Evolutionary conservation across 2,797 vertebrate genomes (phyloP).

Genomic region (Discoglossus pictus): DNA sequence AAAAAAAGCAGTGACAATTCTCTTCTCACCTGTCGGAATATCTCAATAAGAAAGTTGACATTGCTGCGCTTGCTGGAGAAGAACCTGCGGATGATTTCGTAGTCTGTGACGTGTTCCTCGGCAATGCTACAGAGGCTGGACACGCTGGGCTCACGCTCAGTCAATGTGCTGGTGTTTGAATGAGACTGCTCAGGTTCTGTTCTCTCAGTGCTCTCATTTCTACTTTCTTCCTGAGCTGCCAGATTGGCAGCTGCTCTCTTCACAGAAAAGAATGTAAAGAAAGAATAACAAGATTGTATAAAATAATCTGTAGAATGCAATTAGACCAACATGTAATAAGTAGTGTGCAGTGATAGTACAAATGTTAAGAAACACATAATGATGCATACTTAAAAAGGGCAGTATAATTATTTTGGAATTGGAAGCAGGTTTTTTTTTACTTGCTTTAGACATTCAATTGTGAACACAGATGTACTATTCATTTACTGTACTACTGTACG

Average conservation of each 20-base stretch:
- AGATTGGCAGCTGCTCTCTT: slow-evolving; percentile 94
- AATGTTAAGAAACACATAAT: no score
- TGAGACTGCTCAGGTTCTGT: slow-evolving; percentile 90
- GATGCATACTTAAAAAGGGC: no score
- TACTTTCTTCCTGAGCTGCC: slow-evolving; percentile 83
- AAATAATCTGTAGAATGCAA: no score
- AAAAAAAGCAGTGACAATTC: no score
- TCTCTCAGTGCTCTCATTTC: slow-evolving; percentile 73
- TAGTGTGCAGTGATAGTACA: no score
- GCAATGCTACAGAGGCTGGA: slow-evolving; percentile 98
- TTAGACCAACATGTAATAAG: no score
- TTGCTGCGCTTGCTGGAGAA: slow-evolving; percentile 92
- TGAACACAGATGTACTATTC: no score
- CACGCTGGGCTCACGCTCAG: slow-evolving; percentile 95
- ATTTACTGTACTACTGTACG: no score
- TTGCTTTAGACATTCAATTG: no score
- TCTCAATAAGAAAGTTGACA: slow-evolving; percentile 97
- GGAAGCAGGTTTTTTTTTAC: no score
- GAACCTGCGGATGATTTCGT: slow-evolving; percentile 84
- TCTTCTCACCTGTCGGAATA: slow-evolving; percentile 94
- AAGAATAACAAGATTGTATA: background rate
- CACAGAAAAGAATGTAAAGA: slow-evolving; percentile 34
- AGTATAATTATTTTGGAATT: no score
- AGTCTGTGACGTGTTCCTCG: slow-evolving; percentile 89
- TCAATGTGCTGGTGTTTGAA: slow-evolving; percentile 96